These are phyloP conservation scores for Temnopleurus reevesii DNA, from an alignment of 53 echinoderm and acorn worm genomes.

Conservation along the genomic window DNA sequence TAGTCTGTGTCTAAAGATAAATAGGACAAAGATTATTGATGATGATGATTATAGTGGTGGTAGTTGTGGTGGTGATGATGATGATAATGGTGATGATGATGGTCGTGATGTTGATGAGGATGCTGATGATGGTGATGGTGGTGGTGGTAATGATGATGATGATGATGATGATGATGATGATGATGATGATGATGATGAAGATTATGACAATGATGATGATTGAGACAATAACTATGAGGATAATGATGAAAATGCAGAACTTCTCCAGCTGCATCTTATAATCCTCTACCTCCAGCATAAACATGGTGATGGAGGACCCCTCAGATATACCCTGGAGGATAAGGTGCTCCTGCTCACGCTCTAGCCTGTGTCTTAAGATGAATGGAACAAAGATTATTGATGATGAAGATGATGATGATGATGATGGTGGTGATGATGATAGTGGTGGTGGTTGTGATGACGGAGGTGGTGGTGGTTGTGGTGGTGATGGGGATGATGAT, in stretches of 20 bases:
- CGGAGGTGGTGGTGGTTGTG: too few relatives aligned
- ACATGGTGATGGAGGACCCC: slow-evolving; percentile 79
- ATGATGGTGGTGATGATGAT: too few relatives aligned
- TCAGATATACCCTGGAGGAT: slow-evolving; percentile 68
- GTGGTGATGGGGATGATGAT: too few relatives aligned
- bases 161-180: slow-evolving; percentile 4
- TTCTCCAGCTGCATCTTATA: slow-evolving; percentile 63
- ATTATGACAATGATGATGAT: too few relatives aligned
- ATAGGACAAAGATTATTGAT: too few relatives aligned
- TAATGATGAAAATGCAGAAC: too few relatives aligned
- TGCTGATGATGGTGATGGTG: slow-evolving; percentile 20
- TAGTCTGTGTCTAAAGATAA: background rate
- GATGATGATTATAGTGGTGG: slow-evolving; percentile 11
- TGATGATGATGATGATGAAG: slow-evolving; percentile 22
- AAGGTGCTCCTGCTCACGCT: slow-evolving; percentile 24
- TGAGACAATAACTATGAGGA: too few relatives aligned
- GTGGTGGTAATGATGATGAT: slow-evolving; percentile 14
- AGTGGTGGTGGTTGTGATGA: too few relatives aligned
- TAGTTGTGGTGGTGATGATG: background rate
- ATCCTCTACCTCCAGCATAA: slow-evolving; percentile 91
- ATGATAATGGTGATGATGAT: slow-evolving; percentile 17
- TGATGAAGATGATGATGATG: too few relatives aligned
- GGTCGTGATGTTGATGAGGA: background rate
- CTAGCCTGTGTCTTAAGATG: background rate
- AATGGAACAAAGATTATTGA: too few relatives aligned